These are phyloP conservation scores for Cryptocephalus moraei DNA, from an alignment of 2,888 invertebrate species.

Conservation along the genomic window DNA sequence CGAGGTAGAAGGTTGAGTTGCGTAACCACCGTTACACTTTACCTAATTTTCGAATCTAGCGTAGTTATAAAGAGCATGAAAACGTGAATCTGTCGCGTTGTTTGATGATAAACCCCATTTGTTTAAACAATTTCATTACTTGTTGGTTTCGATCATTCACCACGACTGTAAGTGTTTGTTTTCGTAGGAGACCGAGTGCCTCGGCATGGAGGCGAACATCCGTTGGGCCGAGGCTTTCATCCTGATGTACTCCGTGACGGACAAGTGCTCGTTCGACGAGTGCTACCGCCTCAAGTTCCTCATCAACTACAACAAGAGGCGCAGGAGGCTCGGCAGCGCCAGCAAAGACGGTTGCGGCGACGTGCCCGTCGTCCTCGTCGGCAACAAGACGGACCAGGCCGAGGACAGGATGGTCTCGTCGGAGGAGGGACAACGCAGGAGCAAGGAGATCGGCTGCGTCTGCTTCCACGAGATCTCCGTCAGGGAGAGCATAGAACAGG, in stretches of 20 bases:
- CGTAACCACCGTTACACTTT: too few relatives aligned
- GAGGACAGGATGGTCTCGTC: constrained; percentile 73
- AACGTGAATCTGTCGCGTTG: too few relatives aligned
- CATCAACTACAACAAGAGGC: constrained; percentile 67
- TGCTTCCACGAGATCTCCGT: constrained; percentile 82
- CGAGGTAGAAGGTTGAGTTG: too few relatives aligned
- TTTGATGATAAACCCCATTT: too few relatives aligned
- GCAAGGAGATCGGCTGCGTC: constrained; percentile 69
- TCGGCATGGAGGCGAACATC: constrained; percentile 66
- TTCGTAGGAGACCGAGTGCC: constrained; percentile 54
- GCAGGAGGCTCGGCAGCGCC: constrained; percentile 52
- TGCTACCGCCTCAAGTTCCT: constrained; percentile 73
- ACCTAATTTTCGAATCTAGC: too few relatives aligned
- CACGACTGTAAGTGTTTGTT: too few relatives aligned
- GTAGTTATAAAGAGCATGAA: too few relatives aligned
- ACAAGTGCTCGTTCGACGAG: constrained; percentile 82
- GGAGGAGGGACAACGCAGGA: constrained; percentile 64
- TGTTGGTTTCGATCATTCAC: too few relatives aligned
- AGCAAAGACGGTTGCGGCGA: constrained; percentile 51
- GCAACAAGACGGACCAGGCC: constrained; percentile 68
- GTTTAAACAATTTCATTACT: too few relatives aligned
- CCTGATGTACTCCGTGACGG: constrained; percentile 78
- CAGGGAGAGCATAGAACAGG: constrained; percentile 74
- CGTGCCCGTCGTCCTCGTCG: constrained; percentile 70
- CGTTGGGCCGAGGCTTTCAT: constrained; percentile 84